phyloP scores from a whole-genome alignment of 1,140 invertebrate genomes.

The Pseudomyrmex flavicornis region DNA sequence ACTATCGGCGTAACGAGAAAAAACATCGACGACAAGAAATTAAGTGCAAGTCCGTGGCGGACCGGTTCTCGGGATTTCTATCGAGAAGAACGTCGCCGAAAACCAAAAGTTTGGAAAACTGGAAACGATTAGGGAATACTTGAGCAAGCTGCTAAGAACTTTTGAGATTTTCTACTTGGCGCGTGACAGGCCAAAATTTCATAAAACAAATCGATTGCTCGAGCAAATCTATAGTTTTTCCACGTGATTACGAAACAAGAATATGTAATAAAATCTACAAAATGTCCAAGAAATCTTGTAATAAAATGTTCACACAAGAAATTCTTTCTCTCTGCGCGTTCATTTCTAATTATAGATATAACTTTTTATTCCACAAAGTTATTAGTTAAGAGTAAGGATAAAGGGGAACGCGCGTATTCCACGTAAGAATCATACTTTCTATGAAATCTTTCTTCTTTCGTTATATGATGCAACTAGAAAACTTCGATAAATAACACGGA shows the following conservation, averaged over 20 bases:
- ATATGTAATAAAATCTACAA: too few species aligned
- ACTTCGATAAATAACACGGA: not conserved
- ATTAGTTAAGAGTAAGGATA: not conserved
- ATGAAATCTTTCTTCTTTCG: not conserved
- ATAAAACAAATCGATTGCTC: too few species aligned
- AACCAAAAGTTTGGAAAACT: not conserved
- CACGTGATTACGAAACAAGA: too few species aligned
- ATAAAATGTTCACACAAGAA: too few species aligned
- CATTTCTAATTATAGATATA: not conserved
- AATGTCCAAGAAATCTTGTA: too few species aligned
- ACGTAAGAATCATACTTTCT: not conserved
- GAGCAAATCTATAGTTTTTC: too few species aligned
- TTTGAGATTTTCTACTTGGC: not conserved
- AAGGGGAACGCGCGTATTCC: not conserved
- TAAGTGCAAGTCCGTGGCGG: not conserved
- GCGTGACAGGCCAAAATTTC: too few species aligned
- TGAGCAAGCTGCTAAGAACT: not conserved
- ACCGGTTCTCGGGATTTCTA: not conserved
- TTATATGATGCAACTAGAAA: not conserved
- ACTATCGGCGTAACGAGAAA: not conserved
- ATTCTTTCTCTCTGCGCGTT: not conserved
- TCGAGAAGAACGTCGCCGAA: not conserved
- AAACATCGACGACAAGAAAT: constrained; percentile 2
- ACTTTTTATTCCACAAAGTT: not conserved
- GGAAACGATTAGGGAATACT: not conserved